Evolutionary conservation across 2,888 invertebrate species (phyloP), one percentile per base, ranked within the genome.

Genomic region (Argyresthia goedartella): DNA sequence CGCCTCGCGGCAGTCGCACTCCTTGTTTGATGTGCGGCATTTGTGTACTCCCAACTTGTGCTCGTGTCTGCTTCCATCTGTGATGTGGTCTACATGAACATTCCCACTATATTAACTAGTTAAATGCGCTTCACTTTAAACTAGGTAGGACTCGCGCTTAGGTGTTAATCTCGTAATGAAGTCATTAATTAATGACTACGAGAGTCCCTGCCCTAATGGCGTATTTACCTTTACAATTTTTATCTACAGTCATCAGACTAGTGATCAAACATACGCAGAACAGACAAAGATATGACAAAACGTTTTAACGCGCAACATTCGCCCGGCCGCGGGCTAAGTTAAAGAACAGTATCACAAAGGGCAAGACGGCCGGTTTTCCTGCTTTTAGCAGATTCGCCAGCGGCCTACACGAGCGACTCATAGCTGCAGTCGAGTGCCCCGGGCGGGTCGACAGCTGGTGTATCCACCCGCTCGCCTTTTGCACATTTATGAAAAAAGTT

Each of bases 401-500:
- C 10, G 50, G 50, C 50, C 48, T 50, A 8, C 71, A 76, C 81
- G 75, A 73, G 25, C 25, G 25, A 25, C 25, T 25, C 25, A 4
- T 25, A 25, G 25, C 76, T 67, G 61, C 68, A 65, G 63, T 64
- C 67, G 65, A 57, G 60, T 64, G 80, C 81, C 81, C 63, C 69
- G 69, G 74, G 81, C 70, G 63, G 69, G 70, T 69, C 79, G 84
- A 76, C 85, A 85, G 81, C 82, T 85, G 84, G 25, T 25, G 25
- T 25, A 25, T 73, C 76, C 73, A 60, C 67, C 59, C 57, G 52
- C 60, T 67, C 68, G 63, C 62, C 61, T 73, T 56, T 56, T 74
- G 76, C 76, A 73, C 81, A 76, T 81, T 82, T 84, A 84, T 82
- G 82, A 86, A 85, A 82, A 84, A 84, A 81, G 73, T 81, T 81